phyloP scores from a whole-genome alignment of 2,888 invertebrate species.

The Cybosia mesomella region DNA sequence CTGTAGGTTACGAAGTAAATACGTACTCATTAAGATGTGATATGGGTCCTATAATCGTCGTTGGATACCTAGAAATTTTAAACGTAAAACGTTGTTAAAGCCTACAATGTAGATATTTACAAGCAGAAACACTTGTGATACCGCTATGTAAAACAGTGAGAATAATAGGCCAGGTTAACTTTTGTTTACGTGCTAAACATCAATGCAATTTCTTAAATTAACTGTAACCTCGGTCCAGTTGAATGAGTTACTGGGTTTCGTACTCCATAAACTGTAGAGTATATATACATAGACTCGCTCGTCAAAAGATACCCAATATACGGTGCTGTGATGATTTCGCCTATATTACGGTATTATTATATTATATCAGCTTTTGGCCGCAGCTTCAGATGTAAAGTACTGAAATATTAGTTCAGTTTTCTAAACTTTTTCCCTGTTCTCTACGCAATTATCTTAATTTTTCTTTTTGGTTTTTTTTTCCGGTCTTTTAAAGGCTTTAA shows the following conservation, averaged over 20 bases:
- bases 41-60: background rate
- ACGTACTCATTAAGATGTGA: background rate
- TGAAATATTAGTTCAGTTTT: no score
- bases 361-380: background rate
- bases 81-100: background rate
- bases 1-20: background rate
- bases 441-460: background rate
- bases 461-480: no score
- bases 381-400: background rate
- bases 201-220: background rate
- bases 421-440: background rate
- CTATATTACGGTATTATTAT: background rate
- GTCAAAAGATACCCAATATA: background rate
- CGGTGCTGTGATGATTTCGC: background rate
- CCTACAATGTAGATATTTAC: background rate
- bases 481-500: background rate
- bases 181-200: slow-evolving; percentile 9
- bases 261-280: no score
- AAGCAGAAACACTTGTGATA: background rate
- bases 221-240: slow-evolving; percentile 10
- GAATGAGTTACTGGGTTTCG: slow-evolving; percentile 6
- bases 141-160: background rate
- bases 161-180: background rate
- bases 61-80: background rate
- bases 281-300: no score